Base-by-base conservation (phyloP, 2,888 invertebrate species). In the Dione vanillae region DNA sequence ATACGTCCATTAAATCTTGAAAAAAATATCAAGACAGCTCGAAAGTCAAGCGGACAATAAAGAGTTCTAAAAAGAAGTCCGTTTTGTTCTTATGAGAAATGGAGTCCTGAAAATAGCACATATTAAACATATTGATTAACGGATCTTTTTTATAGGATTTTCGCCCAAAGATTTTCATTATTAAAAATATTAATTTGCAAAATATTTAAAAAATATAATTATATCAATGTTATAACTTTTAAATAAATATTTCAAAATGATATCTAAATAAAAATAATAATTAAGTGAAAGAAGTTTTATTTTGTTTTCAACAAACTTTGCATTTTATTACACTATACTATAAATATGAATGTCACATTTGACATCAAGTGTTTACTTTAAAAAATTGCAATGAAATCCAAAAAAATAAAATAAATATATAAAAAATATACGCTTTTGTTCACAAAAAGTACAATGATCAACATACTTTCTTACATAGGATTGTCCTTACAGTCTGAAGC, bases 401-500 rank as follows among this genome's bases (percentile, higher is more conserved):
- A 45, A 61, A 61, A 61, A 41, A 58, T 10, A 7, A 27, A 11
- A n/a, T n/a, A 43, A 43, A 45, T 16, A 14, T 27, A n/a, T 45
- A 7, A 45, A 3, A 37, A 16, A 56, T 43, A 45, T n/a, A 27
- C 10, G 20, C 5, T 10, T n/a, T 20, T 27, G 6, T 41, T 27
- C 6, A 10, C 0, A 43, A 59, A 43, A 56, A 10, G n/a, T 6
- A 45, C n/a, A 35, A 61, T 91, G 91, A 83, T 89, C 69, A 92
- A 92, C 75, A 78, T 92, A 69, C 78, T 92, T 2, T 88, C 91
- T 0, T 92, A 91, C 68, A 78, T 93, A 37, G 94, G 94, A 41
- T 85, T 94, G 83, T 87, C 87, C 69, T 80, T 90, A 78, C 94
- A 94, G 77, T 87, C 91, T 0, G 94, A 94, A 80, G 86, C 94